Evolutionary conservation across 64 coral and sea anemone genomes (phyloP).

Genomic region (Pocillopora damicornis): DNA sequence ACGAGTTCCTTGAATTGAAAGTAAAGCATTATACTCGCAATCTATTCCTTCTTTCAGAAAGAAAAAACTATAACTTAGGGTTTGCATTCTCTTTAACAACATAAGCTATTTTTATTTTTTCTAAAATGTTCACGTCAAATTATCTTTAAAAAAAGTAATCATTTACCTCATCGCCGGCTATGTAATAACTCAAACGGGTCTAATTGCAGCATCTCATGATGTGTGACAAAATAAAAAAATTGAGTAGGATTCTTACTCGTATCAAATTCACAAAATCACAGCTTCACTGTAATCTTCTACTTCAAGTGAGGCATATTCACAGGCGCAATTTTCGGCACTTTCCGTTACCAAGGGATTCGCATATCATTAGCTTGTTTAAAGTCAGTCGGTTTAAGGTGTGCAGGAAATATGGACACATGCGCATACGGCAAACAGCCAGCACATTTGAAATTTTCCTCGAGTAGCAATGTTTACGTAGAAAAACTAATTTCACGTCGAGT

Average conservation of each 20-base stretch:
- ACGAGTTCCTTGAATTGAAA: no score
- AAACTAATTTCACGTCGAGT: conserved; percentile 12
- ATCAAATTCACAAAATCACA: not conserved
- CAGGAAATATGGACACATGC: not conserved
- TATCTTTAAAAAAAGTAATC: not conserved
- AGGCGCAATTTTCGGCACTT: not conserved
- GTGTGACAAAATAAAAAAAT: not conserved
- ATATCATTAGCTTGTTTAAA: not conserved
- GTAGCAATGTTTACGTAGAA: not conserved
- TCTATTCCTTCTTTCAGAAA: no score
- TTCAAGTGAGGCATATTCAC: not conserved
- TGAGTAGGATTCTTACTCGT: not conserved
- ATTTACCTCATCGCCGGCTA: conserved; percentile 4
- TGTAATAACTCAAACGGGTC: not conserved
- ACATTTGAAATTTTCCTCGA: not conserved
- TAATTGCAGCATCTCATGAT: no score
- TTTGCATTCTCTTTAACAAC: not conserved
- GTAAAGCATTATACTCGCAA: no score
- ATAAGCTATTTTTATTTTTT: not conserved
- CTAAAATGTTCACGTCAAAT: not conserved
- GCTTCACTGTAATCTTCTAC: not conserved
- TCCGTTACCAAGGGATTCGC: conserved; percentile 15
- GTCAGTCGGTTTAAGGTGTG: not conserved
- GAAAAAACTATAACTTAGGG: not conserved
- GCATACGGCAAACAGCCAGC: conserved; percentile 1